phyloP scores from a whole-genome alignment of 2,888 invertebrate species.

The Synanthedon vespiformis region DNA sequence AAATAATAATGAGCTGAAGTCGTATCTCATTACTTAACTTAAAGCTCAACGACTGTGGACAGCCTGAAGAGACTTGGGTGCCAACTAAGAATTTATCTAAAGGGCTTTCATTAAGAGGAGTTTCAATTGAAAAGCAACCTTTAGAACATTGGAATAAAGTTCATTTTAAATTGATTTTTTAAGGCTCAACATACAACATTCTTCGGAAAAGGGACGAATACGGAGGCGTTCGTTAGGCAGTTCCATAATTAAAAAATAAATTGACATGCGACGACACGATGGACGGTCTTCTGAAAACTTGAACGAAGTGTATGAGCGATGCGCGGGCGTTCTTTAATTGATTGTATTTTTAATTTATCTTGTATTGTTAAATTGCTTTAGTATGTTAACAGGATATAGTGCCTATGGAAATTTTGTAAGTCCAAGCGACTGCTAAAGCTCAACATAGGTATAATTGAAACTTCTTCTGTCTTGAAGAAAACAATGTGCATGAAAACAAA shows the following conservation, averaged over 20 bases:
- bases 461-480: too few relatives aligned
- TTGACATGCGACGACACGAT: slow-evolving; percentile 24
- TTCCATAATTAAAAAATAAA: slow-evolving; percentile 58
- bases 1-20: slow-evolving; percentile 59
- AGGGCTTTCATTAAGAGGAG: slow-evolving; percentile 16
- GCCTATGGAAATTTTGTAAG: too few relatives aligned
- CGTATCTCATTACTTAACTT: slow-evolving; percentile 64
- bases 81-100: slow-evolving; percentile 25
- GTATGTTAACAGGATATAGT: too few relatives aligned
- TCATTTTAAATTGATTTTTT: slow-evolving; percentile 8
- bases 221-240: slow-evolving; percentile 53
- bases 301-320: slow-evolving; percentile 27
- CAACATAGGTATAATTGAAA: too few relatives aligned
- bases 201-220: slow-evolving; percentile 9
- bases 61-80: slow-evolving; percentile 41
- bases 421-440: too few relatives aligned
- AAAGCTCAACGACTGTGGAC: slow-evolving; percentile 50
- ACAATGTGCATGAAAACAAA: too few relatives aligned
- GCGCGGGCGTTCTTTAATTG: slow-evolving; percentile 17
- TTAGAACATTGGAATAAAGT: slow-evolving; percentile 13
- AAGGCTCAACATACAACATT: slow-evolving; percentile 6
- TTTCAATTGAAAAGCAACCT: slow-evolving; percentile 8
- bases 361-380: background rate
- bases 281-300: slow-evolving; percentile 42
- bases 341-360: slow-evolving; percentile 6